These are phyloP conservation scores for Gymnothorax javanicus DNA, from an alignment of 2,797 vertebrate species.

Conservation along the genomic window DNA sequence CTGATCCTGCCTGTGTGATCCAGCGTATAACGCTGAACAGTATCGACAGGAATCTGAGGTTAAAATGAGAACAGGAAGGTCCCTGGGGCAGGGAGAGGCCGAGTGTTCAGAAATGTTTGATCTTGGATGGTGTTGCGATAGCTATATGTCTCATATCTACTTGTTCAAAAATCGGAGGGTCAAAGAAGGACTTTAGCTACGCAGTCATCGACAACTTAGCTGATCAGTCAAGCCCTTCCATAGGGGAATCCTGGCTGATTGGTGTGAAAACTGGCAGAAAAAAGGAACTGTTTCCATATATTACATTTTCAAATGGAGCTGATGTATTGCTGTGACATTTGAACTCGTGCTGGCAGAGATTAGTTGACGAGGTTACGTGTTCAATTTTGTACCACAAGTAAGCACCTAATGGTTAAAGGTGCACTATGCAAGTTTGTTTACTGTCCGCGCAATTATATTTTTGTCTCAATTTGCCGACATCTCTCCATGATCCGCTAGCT, in stretches of 20 bases:
- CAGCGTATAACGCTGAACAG: slow-evolving; percentile 23
- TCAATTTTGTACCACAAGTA: too few relatives aligned
- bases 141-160: background rate
- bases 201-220: background rate
- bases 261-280: background rate
- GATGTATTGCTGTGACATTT: too few relatives aligned
- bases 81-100: slow-evolving; percentile 1
- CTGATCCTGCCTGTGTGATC: slow-evolving; percentile 23
- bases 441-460: too few relatives aligned
- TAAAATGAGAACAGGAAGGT: slow-evolving; percentile 2
- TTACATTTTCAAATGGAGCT: too few relatives aligned
- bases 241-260: too few relatives aligned
- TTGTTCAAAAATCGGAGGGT: background rate
- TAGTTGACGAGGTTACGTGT: too few relatives aligned
- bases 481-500: too few relatives aligned
- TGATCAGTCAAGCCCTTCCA: background rate
- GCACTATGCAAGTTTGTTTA: too few relatives aligned
- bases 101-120: background rate
- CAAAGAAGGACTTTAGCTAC: background rate
- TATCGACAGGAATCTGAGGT: slow-evolving; percentile 17
- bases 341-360: too few relatives aligned
- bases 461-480: too few relatives aligned
- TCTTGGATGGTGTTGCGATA: background rate
- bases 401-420: too few relatives aligned
- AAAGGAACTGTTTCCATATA: too few relatives aligned